Evolutionary conservation across 2,113 vertebrate genomes (phyloP).

Genomic region (Brevimyrus niger): DNA sequence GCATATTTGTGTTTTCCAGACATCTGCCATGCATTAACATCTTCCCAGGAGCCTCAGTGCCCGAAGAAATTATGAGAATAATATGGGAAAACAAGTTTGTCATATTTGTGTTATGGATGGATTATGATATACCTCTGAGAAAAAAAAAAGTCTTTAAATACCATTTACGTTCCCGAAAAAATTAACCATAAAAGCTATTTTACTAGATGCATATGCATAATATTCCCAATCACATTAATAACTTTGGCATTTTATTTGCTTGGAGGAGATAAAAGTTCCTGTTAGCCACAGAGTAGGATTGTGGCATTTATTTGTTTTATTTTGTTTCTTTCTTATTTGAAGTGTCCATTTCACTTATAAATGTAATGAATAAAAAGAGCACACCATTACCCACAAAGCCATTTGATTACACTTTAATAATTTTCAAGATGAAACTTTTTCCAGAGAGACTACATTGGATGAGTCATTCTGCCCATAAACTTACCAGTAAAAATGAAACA

Average conservation of each 20-base stretch:
- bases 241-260: background rate
- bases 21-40: slow-evolving; percentile 20
- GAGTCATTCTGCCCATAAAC: background rate
- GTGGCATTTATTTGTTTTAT: background rate
- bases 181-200: background rate
- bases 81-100: background rate
- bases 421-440: background rate
- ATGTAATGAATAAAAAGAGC: background rate
- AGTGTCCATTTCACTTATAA: background rate
- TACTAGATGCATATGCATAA: background rate
- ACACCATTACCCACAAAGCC: background rate
- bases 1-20: slow-evolving; percentile 7
- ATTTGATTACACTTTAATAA: background rate
- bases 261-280: background rate
- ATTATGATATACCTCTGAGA: background rate
- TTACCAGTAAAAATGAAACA: background rate
- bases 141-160: background rate
- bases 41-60: background rate
- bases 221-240: background rate
- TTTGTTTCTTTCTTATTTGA: background rate
- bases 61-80: background rate
- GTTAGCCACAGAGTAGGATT: background rate
- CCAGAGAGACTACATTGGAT: background rate
- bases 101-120: background rate
- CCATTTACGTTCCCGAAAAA: background rate